Percentiles rank a stretch among this genome's conserved stretches.
Evolutionary conservation across 92 coral and sea anemone species (phyloP).

Genomic region (Muricea muricata): DNA sequence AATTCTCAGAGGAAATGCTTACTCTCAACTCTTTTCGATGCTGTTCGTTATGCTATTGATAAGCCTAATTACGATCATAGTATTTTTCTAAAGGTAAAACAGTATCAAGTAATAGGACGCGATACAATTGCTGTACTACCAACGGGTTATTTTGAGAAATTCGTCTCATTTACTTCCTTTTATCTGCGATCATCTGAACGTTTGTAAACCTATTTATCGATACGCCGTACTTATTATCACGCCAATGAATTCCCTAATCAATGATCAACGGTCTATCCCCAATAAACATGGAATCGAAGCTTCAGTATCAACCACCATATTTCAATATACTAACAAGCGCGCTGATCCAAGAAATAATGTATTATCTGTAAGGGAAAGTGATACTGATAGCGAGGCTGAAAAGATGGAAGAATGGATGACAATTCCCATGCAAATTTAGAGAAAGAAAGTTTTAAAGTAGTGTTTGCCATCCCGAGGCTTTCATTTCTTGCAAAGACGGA

Average conservation of each 20-base stretch:
- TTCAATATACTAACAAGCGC: too few species aligned
- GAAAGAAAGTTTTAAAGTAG: not conserved
- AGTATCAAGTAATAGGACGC: slow-evolving; percentile 41
- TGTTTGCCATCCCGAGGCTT: slow-evolving; percentile 71
- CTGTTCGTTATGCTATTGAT: slow-evolving; percentile 23
- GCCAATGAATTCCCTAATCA: slow-evolving; percentile 47
- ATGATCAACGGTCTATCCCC: slow-evolving; percentile 46
- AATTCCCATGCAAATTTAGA: not conserved
- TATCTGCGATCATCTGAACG: slow-evolving; percentile 16
- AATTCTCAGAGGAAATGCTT: too few species aligned
- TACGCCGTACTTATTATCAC: slow-evolving; percentile 47
- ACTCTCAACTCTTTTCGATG: too few species aligned
- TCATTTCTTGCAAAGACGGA: slow-evolving; percentile 60
- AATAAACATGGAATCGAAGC: slow-evolving; percentile 42
- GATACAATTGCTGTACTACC: slow-evolving; percentile 64
- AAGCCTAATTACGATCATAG: slow-evolving; percentile 25
- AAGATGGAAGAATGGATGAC: too few species aligned
- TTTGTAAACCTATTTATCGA: not conserved
- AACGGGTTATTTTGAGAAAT: slow-evolving; percentile 64
- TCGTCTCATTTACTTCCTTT: slow-evolving; percentile 58
- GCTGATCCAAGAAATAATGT: too few species aligned
- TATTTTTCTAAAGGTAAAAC: slow-evolving; percentile 55
- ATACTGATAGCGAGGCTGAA: too few species aligned
- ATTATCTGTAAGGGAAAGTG: too few species aligned
- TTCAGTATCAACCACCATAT: slow-evolving; percentile 21